Percentiles rank a stretch among this genome's conserved stretches.
phyloP scores from a whole-genome alignment of 2,113 vertebrate genomes.

The Petaurus breviceps region DNA sequence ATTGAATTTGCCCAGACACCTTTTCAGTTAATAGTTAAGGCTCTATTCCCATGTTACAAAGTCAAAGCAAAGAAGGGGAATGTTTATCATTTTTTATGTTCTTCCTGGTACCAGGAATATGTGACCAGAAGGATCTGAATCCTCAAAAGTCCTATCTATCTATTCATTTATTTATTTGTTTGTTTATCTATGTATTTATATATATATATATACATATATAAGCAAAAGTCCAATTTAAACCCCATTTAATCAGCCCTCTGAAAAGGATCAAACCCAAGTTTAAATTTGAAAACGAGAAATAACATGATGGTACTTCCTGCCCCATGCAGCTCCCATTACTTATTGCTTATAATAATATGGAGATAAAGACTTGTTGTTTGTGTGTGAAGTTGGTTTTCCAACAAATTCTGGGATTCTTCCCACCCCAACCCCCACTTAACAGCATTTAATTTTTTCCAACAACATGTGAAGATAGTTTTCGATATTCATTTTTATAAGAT shows the following conservation, averaged over 20 bases:
- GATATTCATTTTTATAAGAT: no score
- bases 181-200: no score
- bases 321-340: conserved; percentile 41
- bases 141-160: conserved; percentile 56
- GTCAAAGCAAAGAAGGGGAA: neutral
- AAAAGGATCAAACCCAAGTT: conserved; percentile 51
- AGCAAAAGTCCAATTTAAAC: conserved; percentile 1
- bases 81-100: neutral
- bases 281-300: conserved; percentile 65
- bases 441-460: no score
- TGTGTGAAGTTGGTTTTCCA: conserved; percentile 72
- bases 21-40: neutral
- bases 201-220: no score
- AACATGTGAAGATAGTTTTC: no score
- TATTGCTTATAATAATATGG: conserved; percentile 70
- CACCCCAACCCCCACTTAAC: no score
- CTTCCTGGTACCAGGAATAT: neutral
- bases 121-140: neutral
- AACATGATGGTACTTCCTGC: conserved; percentile 66
- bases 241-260: conserved; percentile 40
- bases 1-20: neutral
- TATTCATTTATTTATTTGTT: no score
- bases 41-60: neutral
- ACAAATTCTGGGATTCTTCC: conserved; percentile 68
- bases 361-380: conserved; percentile 75